Conservation (phyloP, 2,797 vertebrate genomes). For the Rhinella marina region DNA sequence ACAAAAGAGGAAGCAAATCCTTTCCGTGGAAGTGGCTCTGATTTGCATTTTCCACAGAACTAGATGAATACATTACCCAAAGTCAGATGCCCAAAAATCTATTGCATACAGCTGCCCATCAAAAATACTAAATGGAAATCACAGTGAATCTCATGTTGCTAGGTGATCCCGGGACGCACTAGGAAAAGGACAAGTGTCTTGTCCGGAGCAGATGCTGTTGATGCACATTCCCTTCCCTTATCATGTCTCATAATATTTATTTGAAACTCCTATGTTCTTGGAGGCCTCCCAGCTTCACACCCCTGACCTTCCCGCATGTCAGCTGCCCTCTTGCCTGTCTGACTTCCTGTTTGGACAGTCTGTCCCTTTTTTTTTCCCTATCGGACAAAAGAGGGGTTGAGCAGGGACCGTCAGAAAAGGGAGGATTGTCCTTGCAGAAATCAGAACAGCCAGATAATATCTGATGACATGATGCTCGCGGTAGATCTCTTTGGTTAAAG, state of each 20-base stretch:
- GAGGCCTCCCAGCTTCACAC: slow-evolving; percentile 37
- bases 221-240: slow-evolving; percentile 36
- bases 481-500: not conserved
- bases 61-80: not conserved
- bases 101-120: not conserved
- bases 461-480: not conserved
- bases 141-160: not conserved
- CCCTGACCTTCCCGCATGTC: not conserved
- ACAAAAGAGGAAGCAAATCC: not conserved
- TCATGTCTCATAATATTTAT: slow-evolving; percentile 28
- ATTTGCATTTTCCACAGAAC: not conserved
- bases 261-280: slow-evolving; percentile 36
- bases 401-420: not conserved
- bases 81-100: not conserved
- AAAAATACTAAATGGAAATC: not conserved
- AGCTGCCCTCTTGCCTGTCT: not conserved
- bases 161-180: not conserved
- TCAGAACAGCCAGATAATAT: not conserved
- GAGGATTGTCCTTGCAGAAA: not conserved
- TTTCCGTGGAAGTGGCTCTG: not conserved
- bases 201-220: slow-evolving; percentile 20
- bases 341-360: slow-evolving; percentile 40
- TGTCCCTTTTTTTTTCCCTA: not conserved
- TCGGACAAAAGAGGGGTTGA: not conserved
- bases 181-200: not conserved